These are phyloP conservation scores for Ips nitidus DNA, from an alignment of 1,140 invertebrate genomes.

Conservation along the genomic window DNA sequence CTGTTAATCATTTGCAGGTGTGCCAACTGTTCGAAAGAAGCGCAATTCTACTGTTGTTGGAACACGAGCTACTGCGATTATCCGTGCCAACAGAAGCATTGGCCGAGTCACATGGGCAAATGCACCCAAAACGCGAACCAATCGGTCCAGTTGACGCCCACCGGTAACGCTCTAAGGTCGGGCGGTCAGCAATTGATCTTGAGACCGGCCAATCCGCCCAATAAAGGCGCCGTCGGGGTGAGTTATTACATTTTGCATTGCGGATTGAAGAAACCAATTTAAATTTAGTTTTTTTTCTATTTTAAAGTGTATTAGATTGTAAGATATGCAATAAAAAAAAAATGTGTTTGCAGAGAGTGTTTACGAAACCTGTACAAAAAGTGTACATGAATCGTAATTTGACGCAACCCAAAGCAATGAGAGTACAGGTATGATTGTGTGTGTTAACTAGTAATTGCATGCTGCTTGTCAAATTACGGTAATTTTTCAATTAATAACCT, in stretches of 20 bases:
- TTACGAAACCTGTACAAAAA: conserved; percentile 43
- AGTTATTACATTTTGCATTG: conserved; percentile 39
- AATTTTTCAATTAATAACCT: neutral
- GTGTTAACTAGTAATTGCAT: neutral
- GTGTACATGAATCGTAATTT: conserved; percentile 39
- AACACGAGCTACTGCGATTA: conserved; percentile 92
- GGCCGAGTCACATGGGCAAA: conserved; percentile 61
- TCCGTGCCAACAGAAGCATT: conserved; percentile 75
- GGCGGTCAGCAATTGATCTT: conserved; percentile 35
- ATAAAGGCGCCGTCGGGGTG: conserved; percentile 40
- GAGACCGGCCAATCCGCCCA: conserved; percentile 36
- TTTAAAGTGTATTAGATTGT: neutral
- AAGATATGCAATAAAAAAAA: neutral
- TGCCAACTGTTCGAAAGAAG: conserved; percentile 80
- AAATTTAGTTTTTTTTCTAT: neutral
- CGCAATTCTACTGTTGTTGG: conserved; percentile 92
- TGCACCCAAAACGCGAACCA: conserved; percentile 45
- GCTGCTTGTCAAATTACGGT: neutral
- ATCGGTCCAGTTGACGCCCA: conserved; percentile 12
- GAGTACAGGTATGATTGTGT: conserved; percentile 27
- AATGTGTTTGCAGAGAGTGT: conserved; percentile 37
- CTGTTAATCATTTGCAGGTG: conserved; percentile 55
- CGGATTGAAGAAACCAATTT: conserved; percentile 19
- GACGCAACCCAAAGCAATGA: conserved; percentile 33
- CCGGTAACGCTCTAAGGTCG: conserved; percentile 16